Evolutionary conservation across 2,113 vertebrate genomes (phyloP), one percentile per base, ranked within the genome.

Genomic region (Trinectes maculatus): DNA sequence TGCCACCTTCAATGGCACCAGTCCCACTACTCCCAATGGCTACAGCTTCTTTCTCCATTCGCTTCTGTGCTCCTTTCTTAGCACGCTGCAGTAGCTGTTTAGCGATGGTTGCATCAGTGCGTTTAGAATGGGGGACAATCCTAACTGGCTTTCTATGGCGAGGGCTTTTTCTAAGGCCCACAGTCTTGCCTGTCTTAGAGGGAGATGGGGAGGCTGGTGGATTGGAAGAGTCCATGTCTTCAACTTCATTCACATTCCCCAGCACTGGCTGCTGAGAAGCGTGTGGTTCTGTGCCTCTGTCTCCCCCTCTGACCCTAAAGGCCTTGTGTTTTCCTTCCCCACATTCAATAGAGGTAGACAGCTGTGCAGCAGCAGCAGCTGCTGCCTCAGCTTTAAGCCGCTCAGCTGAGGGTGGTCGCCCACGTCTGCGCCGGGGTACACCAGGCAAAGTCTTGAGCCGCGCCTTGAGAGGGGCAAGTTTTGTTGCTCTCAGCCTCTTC

Each of bases 41-140:
- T 3, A 63, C 89, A 6, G 95, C 94, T 67, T 96, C 96, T 53
- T 98, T 96, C 85, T 96, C 96, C 2, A 98, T 92, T 63, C 96
- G 94, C 63, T 93, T 93, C 82, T 91, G 92, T 1, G 92, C 97
- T 57, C 96, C 97, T 57, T 99, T 98, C 74, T 96, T 99, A 5
- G 97, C 98, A 34, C 95, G 94, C 91, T 98, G 96, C 79, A 99
- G 82, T 70, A 99, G 93, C 57, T 99, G 98, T 87, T 98, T 98
- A 1, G 98, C 98, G 3, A 99, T 98, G 0, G 96, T 87, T 10
- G 98, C 94, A 49, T 99, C 98, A 0, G 97, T 98, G 84, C 97
- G 94, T 90, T 99, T 99, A 31, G 95, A 95, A 46, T 96, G 92
- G 69, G 98, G 96, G 63, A 98, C 96, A 3, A 98, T 96, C 83